phyloP scores from a whole-genome alignment of 2,797 vertebrate genomes.

The Sebastolobus alascanus region DNA sequence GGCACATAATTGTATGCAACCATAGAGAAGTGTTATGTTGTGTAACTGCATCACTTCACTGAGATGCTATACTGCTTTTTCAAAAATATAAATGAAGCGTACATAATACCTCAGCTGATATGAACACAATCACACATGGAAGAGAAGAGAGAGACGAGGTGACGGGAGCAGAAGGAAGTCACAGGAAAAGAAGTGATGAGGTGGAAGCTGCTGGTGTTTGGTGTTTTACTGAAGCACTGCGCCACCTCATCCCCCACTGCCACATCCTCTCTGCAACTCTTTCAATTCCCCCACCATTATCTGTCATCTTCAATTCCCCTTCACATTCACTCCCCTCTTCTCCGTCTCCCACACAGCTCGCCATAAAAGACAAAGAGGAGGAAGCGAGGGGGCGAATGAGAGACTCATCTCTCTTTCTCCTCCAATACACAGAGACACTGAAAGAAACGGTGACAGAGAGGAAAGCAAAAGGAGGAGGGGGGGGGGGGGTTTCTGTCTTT shows the following conservation, averaged over 20 bases:
- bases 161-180: slow-evolving; percentile 1
- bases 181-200: not conserved
- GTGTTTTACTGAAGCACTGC: slow-evolving; percentile 8
- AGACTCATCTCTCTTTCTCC: slow-evolving; percentile 12
- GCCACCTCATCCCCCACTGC: slow-evolving; percentile 29
- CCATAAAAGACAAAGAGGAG: slow-evolving; percentile 28
- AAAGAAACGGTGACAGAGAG: not conserved
- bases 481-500: not conserved
- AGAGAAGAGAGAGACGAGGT: not conserved
- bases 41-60: no score
- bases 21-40: no score
- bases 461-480: not conserved
- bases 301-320: slow-evolving; percentile 51
- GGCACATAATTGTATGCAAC: no score
- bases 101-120: not conserved
- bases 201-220: slow-evolving; percentile 30
- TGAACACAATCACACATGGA: not conserved
- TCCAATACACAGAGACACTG: not conserved
- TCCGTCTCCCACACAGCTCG: slow-evolving; percentile 19
- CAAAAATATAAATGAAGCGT: not conserved
- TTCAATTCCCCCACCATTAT: slow-evolving; percentile 32
- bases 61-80: no score
- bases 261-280: slow-evolving; percentile 38
- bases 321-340: slow-evolving; percentile 18
- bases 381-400: slow-evolving; percentile 26